A percentile compares a stretch with the other conserved stretches of the same genome.
Conservation (phyloP, 2,113 vertebrate species). For the Numenius arquata region DNA sequence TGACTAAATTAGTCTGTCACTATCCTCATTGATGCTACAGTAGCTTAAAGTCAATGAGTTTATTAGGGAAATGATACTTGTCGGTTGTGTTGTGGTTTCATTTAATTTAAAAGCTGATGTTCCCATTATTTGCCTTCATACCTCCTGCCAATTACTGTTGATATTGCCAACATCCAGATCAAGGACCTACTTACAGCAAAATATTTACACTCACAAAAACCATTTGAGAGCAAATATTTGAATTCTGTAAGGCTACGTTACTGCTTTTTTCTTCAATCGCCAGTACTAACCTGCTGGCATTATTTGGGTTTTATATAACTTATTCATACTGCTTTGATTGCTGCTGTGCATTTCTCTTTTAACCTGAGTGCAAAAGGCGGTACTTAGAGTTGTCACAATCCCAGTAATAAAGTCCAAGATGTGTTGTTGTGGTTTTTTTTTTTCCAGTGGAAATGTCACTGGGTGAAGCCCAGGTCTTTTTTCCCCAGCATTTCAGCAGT, state of each 20-base stretch:
- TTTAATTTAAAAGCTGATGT: conserved; percentile 27
- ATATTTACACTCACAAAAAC: conserved; percentile 26
- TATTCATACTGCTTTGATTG: background rate
- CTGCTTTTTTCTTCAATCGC: background rate
- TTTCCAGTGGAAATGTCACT: background rate
- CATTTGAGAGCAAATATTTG: background rate
- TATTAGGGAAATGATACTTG: conserved; percentile 5
- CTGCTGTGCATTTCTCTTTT: background rate
- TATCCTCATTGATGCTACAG: background rate
- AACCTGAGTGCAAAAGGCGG: background rate
- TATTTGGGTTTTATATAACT: background rate
- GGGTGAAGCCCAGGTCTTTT: background rate
- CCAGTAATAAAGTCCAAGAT: background rate
- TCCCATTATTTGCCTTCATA: background rate
- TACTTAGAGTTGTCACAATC: background rate
- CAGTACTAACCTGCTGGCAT: background rate
- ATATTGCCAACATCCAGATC: conserved; percentile 31
- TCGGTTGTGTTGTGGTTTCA: background rate
- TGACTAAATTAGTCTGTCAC: background rate
- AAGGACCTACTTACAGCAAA: conserved; percentile 32
- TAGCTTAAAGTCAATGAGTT: background rate
- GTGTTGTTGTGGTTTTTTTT: background rate
- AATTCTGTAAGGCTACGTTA: background rate
- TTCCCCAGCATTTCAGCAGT: background rate
- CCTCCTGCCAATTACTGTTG: conserved; percentile 48